A percentile compares a stretch with the other conserved stretches of the same genome.
Evolutionary conservation across 2,888 invertebrate species (phyloP).

Genomic region (Himalopsyche anomala): DNA sequence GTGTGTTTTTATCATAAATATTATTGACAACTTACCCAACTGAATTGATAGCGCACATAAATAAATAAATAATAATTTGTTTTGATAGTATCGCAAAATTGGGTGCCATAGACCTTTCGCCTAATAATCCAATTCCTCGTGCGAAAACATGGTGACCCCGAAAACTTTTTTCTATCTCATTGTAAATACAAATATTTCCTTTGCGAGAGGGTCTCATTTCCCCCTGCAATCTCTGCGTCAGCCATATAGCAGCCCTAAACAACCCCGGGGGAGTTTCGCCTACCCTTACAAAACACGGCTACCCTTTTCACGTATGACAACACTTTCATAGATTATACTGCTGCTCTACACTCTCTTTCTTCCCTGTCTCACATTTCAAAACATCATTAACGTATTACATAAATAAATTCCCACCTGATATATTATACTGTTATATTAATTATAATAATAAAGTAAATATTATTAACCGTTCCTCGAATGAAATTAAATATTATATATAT

Average conservation of each 20-base stretch:
- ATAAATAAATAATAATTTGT: no score
- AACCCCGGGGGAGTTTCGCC: constrained; percentile 36
- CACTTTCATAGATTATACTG: constrained; percentile 55
- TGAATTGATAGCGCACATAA: no score
- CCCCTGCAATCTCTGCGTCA: constrained; percentile 35
- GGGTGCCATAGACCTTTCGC: not conserved
- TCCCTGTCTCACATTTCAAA: not conserved
- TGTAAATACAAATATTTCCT: constrained; percentile 16
- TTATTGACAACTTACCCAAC: no score
- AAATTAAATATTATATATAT: no score
- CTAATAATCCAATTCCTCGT: constrained; percentile 25
- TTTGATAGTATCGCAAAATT: no score
- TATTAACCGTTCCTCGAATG: no score
- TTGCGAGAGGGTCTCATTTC: constrained; percentile 21
- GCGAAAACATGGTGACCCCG: constrained; percentile 16
- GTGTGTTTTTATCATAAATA: no score
- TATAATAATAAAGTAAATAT: no score
- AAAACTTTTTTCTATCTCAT: constrained; percentile 42
- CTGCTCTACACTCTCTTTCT: constrained; percentile 1
- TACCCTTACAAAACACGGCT: constrained; percentile 41
- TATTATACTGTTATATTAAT: no score
- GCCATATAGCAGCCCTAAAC: constrained; percentile 41
- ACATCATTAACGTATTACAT: constrained; percentile 2
- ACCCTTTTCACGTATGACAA: constrained; percentile 59
- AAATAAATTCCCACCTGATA: no score